These are phyloP conservation scores for Stomatorhinus walkeri DNA, from an alignment of 2,797 vertebrate genomes.

Conservation along the genomic window DNA sequence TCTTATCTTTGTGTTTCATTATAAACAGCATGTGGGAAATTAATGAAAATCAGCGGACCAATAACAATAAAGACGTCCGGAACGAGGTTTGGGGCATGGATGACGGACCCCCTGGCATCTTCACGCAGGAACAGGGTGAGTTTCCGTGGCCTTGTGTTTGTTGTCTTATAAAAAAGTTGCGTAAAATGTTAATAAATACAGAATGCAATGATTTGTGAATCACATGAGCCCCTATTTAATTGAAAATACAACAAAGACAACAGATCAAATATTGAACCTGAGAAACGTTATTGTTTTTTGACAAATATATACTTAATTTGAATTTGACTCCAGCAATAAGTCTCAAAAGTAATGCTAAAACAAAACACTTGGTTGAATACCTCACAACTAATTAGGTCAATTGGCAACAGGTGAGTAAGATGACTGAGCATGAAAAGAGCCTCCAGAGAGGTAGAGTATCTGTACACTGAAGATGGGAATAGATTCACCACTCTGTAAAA, in stretches of 20 bases:
- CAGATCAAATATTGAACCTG: background rate
- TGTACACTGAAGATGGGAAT: background rate
- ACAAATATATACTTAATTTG: background rate
- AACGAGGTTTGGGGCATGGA: conserved; percentile 97
- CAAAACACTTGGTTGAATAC: background rate
- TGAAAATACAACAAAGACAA: background rate
- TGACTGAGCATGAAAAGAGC: background rate
- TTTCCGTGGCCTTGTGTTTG: conserved; percentile 38
- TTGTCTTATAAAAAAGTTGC: background rate
- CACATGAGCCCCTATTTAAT: background rate
- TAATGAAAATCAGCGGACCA: conserved; percentile 98
- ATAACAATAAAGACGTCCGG: conserved; percentile 94
- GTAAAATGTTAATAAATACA: background rate
- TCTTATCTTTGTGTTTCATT: conserved; percentile 62
- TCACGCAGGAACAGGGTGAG: conserved; percentile 87
- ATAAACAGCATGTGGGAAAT: conserved; percentile 89
- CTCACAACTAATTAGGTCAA: background rate
- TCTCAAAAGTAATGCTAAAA: background rate
- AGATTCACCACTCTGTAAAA: background rate
- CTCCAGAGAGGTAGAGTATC: background rate
- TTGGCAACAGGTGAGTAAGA: background rate
- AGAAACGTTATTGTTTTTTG: background rate
- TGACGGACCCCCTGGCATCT: conserved; percentile 88
- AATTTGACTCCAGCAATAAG: background rate
- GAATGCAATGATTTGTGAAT: background rate